Base-by-base conservation (phyloP, 2,113 vertebrate species). In the Pardalotus punctatus region DNA sequence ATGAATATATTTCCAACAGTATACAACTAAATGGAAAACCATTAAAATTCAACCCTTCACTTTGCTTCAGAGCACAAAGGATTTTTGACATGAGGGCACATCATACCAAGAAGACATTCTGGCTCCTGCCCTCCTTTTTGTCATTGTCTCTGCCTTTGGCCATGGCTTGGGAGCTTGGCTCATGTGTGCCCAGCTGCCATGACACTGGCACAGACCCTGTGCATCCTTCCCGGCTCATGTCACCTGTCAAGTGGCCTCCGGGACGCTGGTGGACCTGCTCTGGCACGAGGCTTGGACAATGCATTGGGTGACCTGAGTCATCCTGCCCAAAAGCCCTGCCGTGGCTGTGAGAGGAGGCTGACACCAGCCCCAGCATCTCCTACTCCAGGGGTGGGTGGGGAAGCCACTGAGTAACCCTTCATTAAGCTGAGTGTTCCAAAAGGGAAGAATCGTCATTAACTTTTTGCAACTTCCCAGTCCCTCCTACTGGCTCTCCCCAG, bases 391-490 rank as follows among this genome's bases (percentile, higher is more conserved):
- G 33, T 82, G 86, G 93, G 90, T 85, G 90, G 94, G 94, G 96
- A 62, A 95, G 86, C 33, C 11, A 14, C 74, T 92, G 95, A 90
- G 79, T 86, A 91, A 96, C 1, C 0, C 83, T 69, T 77, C 79
- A 58, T 94, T 79, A 93, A 88, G 50, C 88, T 56, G 62, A 95
- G 77, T 5, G 45, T 66, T 78, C 71, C 82, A 69, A 83, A 94
- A 93, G 74, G 1, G 27, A 53, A 89, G 66, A 66, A 56, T 65
- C 5, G 0, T 95, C 94, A 96, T 87, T 81, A 92, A 54, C 70
- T 81, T 96, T 67, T 85, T 96, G 91, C 89, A 95, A 80, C 77
- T 90, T 86, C 74, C 71, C 43, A 73, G 81, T 90, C 76, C 69
- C 79, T 93, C 69, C 88, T 18, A 8, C 60, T 4, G 14, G 50